These are phyloP conservation scores for Xerus rutilus DNA, from an alignment of 2,797 vertebrate genomes.

Conservation along the genomic window DNA sequence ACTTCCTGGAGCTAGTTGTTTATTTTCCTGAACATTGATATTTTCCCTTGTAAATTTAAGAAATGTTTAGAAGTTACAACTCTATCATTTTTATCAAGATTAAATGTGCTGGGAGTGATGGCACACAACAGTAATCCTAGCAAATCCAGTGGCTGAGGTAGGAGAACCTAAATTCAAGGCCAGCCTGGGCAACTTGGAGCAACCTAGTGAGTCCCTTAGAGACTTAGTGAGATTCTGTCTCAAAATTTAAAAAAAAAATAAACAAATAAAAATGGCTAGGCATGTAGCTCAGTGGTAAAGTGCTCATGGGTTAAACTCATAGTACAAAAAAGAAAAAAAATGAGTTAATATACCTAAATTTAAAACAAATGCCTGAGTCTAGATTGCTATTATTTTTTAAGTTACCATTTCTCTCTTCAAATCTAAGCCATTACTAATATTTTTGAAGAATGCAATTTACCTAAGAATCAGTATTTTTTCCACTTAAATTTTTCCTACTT, in stretches of 20 bases:
- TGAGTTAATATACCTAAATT: not conserved
- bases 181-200: no score
- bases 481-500: not conserved
- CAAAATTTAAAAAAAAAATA: no score
- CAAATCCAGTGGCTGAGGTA: no score
- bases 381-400: not conserved
- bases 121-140: no score
- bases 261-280: no score
- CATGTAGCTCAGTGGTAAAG: no score
- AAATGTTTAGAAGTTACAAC: not conserved
- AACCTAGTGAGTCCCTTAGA: no score
- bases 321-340: not conserved
- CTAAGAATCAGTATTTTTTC: not conserved
- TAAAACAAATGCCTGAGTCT: not conserved
- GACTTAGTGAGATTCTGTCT: no score
- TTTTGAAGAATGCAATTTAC: conserved; percentile 12
- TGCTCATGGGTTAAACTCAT: no score
- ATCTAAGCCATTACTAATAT: not conserved
- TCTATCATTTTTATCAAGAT: conserved; percentile 17
- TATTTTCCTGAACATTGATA: not conserved
- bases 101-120: not conserved
- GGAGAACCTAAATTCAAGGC: no score
- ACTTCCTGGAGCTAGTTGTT: not conserved
- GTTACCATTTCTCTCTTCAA: conserved; percentile 29
- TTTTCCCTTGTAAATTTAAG: not conserved